phyloP scores from a whole-genome alignment of 2,113 vertebrate genomes.

The Ellobius talpinus region DNA sequence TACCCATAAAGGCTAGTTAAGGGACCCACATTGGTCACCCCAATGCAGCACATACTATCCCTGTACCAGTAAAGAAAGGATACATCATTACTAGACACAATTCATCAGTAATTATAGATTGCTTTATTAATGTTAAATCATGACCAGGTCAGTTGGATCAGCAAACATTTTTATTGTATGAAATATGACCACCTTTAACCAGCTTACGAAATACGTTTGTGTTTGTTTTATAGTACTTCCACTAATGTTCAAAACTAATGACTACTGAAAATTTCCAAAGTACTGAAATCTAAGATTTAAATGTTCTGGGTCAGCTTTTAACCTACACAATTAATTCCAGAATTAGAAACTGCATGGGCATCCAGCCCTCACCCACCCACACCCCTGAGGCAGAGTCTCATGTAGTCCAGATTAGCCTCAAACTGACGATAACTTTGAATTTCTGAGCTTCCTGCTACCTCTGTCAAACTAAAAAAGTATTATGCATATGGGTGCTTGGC shows the following conservation, averaged over 20 bases:
- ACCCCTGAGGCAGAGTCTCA: neutral
- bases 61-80: neutral
- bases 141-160: neutral
- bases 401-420: neutral
- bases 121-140: neutral
- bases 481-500: neutral
- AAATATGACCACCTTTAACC: neutral
- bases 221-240: slow-evolving; percentile 11
- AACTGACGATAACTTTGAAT: neutral
- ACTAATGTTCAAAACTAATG: slow-evolving; percentile 29
- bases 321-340: neutral
- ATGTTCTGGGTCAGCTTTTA: neutral
- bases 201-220: slow-evolving; percentile 35
- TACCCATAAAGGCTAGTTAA: neutral
- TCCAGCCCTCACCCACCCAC: too few relatives aligned
- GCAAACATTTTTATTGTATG: neutral
- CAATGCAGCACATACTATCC: neutral
- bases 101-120: neutral
- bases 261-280: neutral
- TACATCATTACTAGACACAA: neutral
- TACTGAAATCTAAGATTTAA: neutral
- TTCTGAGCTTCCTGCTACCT: neutral
- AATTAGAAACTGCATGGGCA: neutral
- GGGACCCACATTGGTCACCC: neutral
- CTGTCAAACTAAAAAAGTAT: neutral